Percentiles rank a stretch among this genome's conserved stretches.
Evolutionary conservation across 2,888 invertebrate species (phyloP).

Genomic region (Norana najaformis): DNA sequence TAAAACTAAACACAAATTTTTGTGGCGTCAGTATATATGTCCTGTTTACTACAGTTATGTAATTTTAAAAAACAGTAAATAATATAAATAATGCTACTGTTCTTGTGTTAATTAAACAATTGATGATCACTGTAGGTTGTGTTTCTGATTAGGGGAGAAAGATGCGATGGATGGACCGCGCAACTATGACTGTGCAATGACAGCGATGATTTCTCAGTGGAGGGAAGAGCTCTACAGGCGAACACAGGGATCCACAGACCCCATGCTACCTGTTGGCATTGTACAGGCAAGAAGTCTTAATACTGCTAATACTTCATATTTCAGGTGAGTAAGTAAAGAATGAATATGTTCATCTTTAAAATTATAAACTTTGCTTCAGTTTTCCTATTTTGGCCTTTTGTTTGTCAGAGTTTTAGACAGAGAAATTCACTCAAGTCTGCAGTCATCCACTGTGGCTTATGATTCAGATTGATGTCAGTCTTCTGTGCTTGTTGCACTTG

Average conservation of each 20-base stretch:
- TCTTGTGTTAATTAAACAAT: neutral
- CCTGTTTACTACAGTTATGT: too few relatives aligned
- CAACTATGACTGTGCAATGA: constrained; percentile 46
- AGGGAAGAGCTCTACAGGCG: constrained; percentile 41
- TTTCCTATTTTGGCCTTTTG: neutral
- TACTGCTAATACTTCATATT: neutral
- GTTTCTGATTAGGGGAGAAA: constrained; percentile 30
- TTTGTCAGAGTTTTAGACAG: neutral
- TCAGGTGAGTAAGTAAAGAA: neutral
- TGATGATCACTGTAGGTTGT: neutral
- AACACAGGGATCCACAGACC: constrained; percentile 42
- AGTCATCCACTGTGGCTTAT: neutral
- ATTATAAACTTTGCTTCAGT: neutral
- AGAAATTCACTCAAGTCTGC: neutral
- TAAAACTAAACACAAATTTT: too few relatives aligned
- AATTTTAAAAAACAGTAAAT: too few relatives aligned
- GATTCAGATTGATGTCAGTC: neutral
- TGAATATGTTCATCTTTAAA: neutral
- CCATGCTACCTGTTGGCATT: constrained; percentile 47
- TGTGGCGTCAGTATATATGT: too few relatives aligned
- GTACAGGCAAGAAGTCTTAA: constrained; percentile 44
- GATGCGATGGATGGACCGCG: constrained; percentile 28
- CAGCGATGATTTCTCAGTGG: constrained; percentile 47
- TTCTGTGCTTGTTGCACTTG: neutral
- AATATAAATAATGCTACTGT: neutral